Conservation (phyloP, 2,797 vertebrate genomes). For the Fistularia tabacaria region DNA sequence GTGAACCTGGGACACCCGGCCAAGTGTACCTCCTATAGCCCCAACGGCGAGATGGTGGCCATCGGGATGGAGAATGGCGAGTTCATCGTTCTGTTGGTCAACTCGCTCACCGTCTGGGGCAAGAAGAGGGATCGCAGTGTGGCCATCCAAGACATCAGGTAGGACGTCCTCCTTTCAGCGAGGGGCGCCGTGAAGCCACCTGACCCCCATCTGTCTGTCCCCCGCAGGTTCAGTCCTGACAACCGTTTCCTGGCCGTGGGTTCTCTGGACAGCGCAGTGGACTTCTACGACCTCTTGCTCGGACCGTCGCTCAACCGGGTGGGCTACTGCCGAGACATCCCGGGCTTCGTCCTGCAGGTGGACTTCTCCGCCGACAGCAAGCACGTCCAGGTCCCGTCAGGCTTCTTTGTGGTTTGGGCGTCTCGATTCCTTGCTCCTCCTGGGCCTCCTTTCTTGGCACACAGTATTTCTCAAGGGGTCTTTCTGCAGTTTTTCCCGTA, state of each 20-base stretch:
- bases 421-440: too few relatives aligned
- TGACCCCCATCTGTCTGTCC: too few relatives aligned
- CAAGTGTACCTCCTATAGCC: slow-evolving; percentile 86
- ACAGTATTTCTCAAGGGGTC: too few relatives aligned
- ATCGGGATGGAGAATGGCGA: slow-evolving; percentile 97
- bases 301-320: slow-evolving; percentile 89
- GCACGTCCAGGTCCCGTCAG: slow-evolving; percentile 94
- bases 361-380: slow-evolving; percentile 94
- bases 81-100: slow-evolving; percentile 88
- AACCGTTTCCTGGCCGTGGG: slow-evolving; percentile 89
- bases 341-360: slow-evolving; percentile 89
- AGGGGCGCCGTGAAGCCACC: too few relatives aligned
- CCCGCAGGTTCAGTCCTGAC: slow-evolving; percentile 88
- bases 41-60: slow-evolving; percentile 91
- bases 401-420: too few relatives aligned
- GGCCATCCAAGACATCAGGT: slow-evolving; percentile 91
- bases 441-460: not conserved
- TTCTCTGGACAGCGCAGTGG: slow-evolving; percentile 87
- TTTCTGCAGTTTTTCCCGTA: too few relatives aligned
- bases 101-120: slow-evolving; percentile 92
- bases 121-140: slow-evolving; percentile 92
- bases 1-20: slow-evolving; percentile 89
- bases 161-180: not conserved
- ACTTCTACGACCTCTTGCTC: slow-evolving; percentile 93
- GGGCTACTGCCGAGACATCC: slow-evolving; percentile 94